Evolutionary conservation across 1,140 invertebrate species (phyloP), one percentile per base, ranked within the genome.

Genomic region (Babylonia areolata): DNA sequence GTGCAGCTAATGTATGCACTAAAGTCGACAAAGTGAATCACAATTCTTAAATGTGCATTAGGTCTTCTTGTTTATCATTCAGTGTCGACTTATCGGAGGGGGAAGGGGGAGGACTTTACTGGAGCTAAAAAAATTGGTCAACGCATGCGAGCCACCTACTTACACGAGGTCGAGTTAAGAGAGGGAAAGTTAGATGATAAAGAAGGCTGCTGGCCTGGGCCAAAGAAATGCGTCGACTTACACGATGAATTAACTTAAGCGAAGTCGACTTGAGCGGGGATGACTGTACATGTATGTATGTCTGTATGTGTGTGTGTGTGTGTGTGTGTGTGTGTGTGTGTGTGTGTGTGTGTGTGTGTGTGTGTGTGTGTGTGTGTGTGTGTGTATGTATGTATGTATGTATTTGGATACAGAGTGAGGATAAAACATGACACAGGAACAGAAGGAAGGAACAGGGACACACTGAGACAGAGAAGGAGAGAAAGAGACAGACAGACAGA

Each of bases 261-360:
- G 6, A 31, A 11, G 23, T 64, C 3, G 6, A 31, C 23, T 3
- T 64, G 23, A 11, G 23, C 23, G 23, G 6, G 23, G 6, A 31
- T 64, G 23, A 11, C 3, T 64, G 23, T 64, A 31, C 23, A 31
- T 64, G 58, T 64, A 23, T 64, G 58, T 64, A 23, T 64, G 58
- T 64, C 3, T 64, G 58, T 64, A 23, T 64, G 58, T 64, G 58
- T 23, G 58, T 64, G 58, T 64, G 58, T 23, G 58, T 23, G 6
- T 64, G 58, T 64, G 58, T 64, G 58, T 64, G 58, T 64, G 58
- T 64, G 58, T 64, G 58, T 64, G 58, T 64, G 58, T 64, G 58
- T 64, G 58, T 64, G 58, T 64, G 58, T 64, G 58, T 64, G 58
- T 64, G 58, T 64, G 58, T 64, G 58, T 64, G 58, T 64, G 58